Percentiles rank a stretch among this genome's conserved stretches.
These are phyloP conservation scores for Distichodus sexfasciatus DNA, from an alignment of 2,797 vertebrate species.

Conservation along the genomic window DNA sequence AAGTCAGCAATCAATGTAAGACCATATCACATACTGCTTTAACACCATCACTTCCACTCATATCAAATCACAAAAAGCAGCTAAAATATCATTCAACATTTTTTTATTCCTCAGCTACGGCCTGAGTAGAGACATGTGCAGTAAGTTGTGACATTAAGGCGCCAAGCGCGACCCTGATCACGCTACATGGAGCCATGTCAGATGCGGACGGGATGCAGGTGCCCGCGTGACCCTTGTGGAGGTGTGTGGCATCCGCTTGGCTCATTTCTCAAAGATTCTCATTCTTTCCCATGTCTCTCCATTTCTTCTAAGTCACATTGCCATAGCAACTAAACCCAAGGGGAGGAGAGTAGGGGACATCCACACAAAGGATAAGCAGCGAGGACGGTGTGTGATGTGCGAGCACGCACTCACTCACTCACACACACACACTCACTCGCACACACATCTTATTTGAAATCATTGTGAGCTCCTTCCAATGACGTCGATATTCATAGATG, in stretches of 20 bases:
- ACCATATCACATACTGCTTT: too few species aligned
- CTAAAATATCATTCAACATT: too few species aligned
- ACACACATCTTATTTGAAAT: background rate
- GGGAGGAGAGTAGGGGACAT: constrained; percentile 57
- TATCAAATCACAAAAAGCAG: too few species aligned
- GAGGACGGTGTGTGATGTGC: constrained; percentile 50
- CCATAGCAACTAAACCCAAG: constrained; percentile 76
- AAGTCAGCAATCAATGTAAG: too few species aligned
- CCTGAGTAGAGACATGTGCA: background rate
- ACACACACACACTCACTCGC: constrained; percentile 2
- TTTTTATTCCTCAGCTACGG: too few species aligned
- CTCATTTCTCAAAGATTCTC: constrained; percentile 63
- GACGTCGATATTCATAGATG: too few species aligned
- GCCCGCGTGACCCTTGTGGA: constrained; percentile 24
- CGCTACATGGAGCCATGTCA: background rate
- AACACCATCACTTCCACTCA: too few species aligned
- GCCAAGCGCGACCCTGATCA: too few species aligned
- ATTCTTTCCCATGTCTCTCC: constrained; percentile 64
- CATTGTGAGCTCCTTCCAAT: too few species aligned
- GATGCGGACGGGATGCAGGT: background rate
- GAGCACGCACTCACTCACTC: constrained; percentile 3
- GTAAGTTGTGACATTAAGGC: too few species aligned
- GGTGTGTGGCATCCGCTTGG: constrained; percentile 56
- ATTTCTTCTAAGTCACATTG: constrained; percentile 61
- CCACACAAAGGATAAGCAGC: constrained; percentile 65